phyloP scores from a whole-genome alignment of 2,113 vertebrate species.

The Phaethornis superciliosus region DNA sequence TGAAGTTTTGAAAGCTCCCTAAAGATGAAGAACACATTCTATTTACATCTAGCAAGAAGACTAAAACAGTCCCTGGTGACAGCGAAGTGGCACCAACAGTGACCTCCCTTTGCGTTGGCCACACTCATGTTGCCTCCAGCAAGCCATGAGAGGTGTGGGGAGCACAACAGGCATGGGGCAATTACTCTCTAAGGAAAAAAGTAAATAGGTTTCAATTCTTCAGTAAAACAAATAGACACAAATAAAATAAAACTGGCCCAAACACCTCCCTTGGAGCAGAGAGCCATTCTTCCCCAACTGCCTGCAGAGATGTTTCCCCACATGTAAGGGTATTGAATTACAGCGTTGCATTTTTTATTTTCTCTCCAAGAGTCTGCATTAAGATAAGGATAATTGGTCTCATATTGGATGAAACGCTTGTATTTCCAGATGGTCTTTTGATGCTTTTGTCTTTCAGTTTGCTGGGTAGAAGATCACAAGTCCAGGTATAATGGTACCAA shows the following conservation, averaged over 20 bases:
- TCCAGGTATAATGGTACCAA: neutral
- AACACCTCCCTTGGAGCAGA: neutral
- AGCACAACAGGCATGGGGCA: accelerated
- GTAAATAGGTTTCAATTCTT: neutral
- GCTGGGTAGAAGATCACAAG: neutral
- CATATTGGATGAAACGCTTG: neutral
- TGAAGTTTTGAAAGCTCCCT: neutral
- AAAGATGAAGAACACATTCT: neutral
- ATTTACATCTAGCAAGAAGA: neutral
- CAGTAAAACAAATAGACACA: neutral
- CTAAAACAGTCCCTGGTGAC: neutral
- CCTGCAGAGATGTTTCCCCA: neutral
- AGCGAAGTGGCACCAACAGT: neutral
- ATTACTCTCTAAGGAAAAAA: accelerated
- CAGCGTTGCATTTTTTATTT: neutral
- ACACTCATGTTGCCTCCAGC: neutral
- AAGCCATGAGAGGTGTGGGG: neutral
- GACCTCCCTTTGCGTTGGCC: neutral
- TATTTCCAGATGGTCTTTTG: neutral
- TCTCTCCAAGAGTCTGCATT: neutral
- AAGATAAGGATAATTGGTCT: neutral
- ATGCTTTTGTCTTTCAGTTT: neutral
- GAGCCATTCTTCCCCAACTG: neutral
- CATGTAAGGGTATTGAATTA: neutral
- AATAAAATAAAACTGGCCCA: neutral